A percentile compares a stretch with the other conserved stretches of the same genome.
These are phyloP conservation scores for Campoletis raptor DNA, from an alignment of 2,888 invertebrate genomes.

Conservation along the genomic window DNA sequence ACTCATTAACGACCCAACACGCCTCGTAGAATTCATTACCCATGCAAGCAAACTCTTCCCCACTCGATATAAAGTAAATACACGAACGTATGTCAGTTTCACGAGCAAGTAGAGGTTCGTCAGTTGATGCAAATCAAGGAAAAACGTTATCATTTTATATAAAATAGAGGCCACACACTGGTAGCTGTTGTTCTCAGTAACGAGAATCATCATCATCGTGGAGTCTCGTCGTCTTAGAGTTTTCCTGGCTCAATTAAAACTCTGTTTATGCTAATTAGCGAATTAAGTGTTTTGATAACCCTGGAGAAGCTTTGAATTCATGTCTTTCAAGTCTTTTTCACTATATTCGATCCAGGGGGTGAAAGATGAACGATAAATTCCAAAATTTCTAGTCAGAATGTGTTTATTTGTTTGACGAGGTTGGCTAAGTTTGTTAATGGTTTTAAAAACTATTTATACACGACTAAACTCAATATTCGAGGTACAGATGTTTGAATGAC, in stretches of 20 bases:
- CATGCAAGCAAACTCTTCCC: not conserved
- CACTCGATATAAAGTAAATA: not conserved
- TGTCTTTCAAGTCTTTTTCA: not conserved
- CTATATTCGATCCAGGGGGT: not conserved
- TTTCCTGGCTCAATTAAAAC: slow-evolving; percentile 47
- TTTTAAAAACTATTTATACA: no score
- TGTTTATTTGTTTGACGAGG: no score
- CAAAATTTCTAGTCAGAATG: no score
- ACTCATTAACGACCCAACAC: slow-evolving; percentile 63
- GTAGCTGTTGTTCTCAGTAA: slow-evolving; percentile 38
- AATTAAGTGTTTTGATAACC: not conserved
- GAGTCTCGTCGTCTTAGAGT: not conserved
- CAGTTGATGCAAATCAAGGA: slow-evolving; percentile 44
- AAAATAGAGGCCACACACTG: slow-evolving; percentile 27
- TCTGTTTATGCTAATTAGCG: slow-evolving; percentile 34
- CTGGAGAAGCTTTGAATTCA: not conserved
- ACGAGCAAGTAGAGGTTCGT: not conserved
- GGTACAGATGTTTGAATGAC: not conserved
- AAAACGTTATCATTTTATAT: slow-evolving; percentile 51
- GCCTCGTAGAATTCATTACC: not conserved
- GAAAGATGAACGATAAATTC: no score
- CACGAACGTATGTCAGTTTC: not conserved
- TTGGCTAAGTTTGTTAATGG: no score
- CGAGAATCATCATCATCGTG: slow-evolving; percentile 40
- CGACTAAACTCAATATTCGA: no score